Percentiles rank a stretch among this genome's conserved stretches.
phyloP scores from a whole-genome alignment of 2,113 vertebrate genomes.

The Delphinapterus leucas region DNA sequence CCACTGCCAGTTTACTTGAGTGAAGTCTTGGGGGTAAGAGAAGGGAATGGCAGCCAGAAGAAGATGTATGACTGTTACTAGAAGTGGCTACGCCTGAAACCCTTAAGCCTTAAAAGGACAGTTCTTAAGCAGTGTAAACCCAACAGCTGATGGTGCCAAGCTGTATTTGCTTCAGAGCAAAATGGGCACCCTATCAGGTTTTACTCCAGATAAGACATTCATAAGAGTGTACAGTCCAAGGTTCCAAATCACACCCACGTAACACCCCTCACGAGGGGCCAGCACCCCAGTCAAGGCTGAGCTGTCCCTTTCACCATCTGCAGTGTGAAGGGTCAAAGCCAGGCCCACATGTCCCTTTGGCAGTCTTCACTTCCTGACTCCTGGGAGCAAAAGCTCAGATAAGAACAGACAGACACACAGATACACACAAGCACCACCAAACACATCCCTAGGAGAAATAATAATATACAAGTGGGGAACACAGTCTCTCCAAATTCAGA shows the following conservation, averaged over 20 bases:
- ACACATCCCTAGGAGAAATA: not conserved
- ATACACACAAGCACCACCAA: not conserved
- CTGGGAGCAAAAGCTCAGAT: not conserved
- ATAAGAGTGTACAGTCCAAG: not conserved
- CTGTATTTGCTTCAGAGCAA: not conserved
- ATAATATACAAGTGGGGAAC: not conserved
- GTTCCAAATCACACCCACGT: not conserved
- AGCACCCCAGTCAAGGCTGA: not conserved
- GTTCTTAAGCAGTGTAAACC: not conserved
- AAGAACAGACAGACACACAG: not conserved
- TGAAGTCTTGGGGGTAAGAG: not conserved
- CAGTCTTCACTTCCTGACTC: not conserved
- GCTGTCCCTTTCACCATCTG: not conserved
- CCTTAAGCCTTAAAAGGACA: not conserved
- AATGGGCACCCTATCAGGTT: not conserved
- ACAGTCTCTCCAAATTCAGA: not conserved
- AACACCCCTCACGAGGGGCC: not conserved
- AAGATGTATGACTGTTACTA: not conserved
- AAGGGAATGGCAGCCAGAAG: not conserved
- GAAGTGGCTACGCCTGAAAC: not conserved
- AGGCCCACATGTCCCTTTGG: not conserved
- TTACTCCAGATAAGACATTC: not conserved
- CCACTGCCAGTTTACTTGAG: no score
- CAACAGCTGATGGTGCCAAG: not conserved
- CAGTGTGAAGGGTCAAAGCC: fast-evolving